Conservation (phyloP, 2,797 vertebrate species). For the Pachyuromys duprasi region DNA sequence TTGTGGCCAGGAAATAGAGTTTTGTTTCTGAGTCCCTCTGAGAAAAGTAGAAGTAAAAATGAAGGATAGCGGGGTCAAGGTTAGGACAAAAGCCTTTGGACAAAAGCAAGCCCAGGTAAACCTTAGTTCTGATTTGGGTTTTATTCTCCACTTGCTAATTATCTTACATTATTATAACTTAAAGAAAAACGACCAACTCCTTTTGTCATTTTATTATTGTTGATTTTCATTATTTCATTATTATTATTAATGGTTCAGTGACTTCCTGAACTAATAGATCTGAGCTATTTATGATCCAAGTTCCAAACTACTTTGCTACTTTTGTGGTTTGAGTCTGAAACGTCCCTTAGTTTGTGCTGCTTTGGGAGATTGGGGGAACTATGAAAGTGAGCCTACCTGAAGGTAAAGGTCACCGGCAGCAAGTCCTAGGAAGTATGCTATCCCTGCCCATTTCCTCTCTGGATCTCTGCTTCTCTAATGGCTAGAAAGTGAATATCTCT, state of each 20-base stretch:
- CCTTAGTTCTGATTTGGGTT: neutral
- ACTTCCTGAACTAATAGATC: slow-evolving; percentile 29
- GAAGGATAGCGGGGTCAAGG: neutral
- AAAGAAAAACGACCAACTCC: neutral
- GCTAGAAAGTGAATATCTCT: neutral
- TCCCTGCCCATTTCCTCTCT: neutral
- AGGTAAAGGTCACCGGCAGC: neutral
- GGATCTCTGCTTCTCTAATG: neutral
- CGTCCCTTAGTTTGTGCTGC: neutral
- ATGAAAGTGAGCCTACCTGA: neutral
- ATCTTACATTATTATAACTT: neutral
- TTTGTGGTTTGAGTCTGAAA: neutral
- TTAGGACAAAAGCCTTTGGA: neutral
- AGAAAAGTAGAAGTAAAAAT: slow-evolving; percentile 29
- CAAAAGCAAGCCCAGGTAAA: neutral
- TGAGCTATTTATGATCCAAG: neutral
- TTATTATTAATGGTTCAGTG: neutral
- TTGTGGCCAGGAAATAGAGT: neutral
- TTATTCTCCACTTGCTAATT: neutral
- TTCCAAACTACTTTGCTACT: neutral
- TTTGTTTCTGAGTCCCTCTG: neutral
- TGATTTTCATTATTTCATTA: neutral
- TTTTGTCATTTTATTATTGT: slow-evolving; percentile 28
- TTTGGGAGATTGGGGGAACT: neutral
- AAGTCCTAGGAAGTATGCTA: neutral